Percentiles rank a stretch among this genome's conserved stretches.
Evolutionary conservation across 2,888 invertebrate species (phyloP).

Genomic region (Carcina quercana): DNA sequence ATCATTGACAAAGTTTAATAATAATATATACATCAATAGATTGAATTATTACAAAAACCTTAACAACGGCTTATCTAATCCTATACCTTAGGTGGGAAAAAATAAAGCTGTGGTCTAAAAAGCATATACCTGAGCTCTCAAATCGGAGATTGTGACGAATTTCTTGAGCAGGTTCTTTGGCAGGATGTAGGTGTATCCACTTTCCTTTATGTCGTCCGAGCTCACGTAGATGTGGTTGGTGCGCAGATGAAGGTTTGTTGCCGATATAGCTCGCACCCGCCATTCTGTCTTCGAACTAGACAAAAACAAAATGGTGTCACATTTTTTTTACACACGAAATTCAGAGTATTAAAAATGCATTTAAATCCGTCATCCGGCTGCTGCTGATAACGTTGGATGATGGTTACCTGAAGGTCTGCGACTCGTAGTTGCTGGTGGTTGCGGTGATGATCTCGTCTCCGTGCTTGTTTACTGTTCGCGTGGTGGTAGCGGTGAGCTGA

Average conservation of each 20-base stretch:
- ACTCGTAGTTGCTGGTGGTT: slow-evolving; percentile 99
- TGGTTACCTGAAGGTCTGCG: slow-evolving; percentile 88
- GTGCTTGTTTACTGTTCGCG: slow-evolving; percentile 98
- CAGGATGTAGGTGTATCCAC: slow-evolving; percentile 95
- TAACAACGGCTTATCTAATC: too few species aligned
- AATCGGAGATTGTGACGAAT: slow-evolving; percentile 98
- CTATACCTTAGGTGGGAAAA: too few species aligned
- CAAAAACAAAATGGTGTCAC: neutral
- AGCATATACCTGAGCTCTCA: slow-evolving; percentile 88
- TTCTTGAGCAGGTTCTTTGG: slow-evolving; percentile 99
- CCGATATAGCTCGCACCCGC: slow-evolving; percentile 98
- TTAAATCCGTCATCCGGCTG: too few species aligned
- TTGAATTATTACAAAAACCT: too few species aligned
- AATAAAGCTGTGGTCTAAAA: too few species aligned
- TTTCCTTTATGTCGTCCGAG: slow-evolving; percentile 99
- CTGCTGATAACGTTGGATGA: too few species aligned
- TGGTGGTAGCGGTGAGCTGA: slow-evolving; percentile 98
- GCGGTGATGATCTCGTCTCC: slow-evolving; percentile 99
- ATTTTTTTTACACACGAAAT: too few species aligned
- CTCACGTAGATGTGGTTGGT: slow-evolving; percentile 99
- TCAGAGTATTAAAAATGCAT: too few species aligned
- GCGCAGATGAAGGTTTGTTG: slow-evolving; percentile 96
- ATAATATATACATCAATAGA: too few species aligned
- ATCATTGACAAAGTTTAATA: too few species aligned
- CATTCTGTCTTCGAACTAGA: slow-evolving; percentile 98